phyloP scores from a whole-genome alignment of 2,888 invertebrate genomes.

The Lordiphosa fenestrarum region DNA sequence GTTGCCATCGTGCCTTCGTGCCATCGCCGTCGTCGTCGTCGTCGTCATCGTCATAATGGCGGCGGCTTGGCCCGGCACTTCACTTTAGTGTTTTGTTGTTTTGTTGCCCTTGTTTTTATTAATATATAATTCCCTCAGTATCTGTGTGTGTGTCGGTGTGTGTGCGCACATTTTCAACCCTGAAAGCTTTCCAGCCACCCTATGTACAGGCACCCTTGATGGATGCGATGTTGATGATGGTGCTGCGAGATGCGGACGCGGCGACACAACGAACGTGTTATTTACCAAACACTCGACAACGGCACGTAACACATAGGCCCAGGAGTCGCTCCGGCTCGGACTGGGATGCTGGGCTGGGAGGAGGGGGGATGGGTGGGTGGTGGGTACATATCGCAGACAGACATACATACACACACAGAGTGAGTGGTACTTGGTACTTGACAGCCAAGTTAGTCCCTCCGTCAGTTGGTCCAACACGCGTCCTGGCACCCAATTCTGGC shows the following conservation, averaged over 20 bases:
- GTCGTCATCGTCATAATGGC: slow-evolving; percentile 61
- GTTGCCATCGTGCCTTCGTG: slow-evolving; percentile 48
- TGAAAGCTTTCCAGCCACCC: slow-evolving; percentile 59
- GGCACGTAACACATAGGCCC: slow-evolving; percentile 60
- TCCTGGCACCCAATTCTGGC: slow-evolving; percentile 26
- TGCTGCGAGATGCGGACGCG: slow-evolving; percentile 42
- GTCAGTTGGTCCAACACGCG: slow-evolving; percentile 40
- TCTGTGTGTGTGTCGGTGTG: slow-evolving; percentile 7
- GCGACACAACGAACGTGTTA: slow-evolving; percentile 79
- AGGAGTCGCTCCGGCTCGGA: slow-evolving; percentile 2
- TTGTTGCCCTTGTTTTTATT: slow-evolving; percentile 57
- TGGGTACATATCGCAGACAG: slow-evolving; percentile 2
- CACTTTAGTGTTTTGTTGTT: slow-evolving; percentile 41
- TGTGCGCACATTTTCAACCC: slow-evolving; percentile 52
- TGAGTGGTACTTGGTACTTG: slow-evolving; percentile 7
- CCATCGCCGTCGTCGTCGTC: slow-evolving; percentile 26
- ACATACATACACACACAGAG: slow-evolving; percentile 17
- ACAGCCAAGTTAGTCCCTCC: slow-evolving; percentile 23
- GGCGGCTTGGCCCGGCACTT: slow-evolving; percentile 55
- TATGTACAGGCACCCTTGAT: slow-evolving; percentile 44
- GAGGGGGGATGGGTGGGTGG: no score
- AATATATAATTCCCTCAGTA: slow-evolving; percentile 50
- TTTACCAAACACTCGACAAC: slow-evolving; percentile 78
- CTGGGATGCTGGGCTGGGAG: no score
- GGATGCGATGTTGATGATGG: slow-evolving; percentile 39